Percentiles rank a stretch among this genome's conserved stretches.
phyloP scores from a whole-genome alignment of 2,888 invertebrate genomes.

The Anorthoa munda region DNA sequence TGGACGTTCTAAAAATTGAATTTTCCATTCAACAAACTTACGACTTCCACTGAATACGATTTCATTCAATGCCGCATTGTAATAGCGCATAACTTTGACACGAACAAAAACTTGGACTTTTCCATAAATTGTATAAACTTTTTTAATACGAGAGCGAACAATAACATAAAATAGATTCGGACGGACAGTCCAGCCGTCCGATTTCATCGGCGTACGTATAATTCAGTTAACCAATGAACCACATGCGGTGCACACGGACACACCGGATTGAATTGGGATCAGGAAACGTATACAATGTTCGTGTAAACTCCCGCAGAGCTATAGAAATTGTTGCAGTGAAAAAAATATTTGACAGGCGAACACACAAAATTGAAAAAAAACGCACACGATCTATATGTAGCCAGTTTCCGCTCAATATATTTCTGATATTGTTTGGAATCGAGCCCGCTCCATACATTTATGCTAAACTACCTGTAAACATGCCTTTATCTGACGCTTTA shows the following conservation, averaged over 20 bases:
- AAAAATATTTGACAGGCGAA: constrained; percentile 74
- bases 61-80: constrained; percentile 55
- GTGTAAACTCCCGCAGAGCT: constrained; percentile 85
- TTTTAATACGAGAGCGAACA: constrained; percentile 71
- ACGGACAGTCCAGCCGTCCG: constrained; percentile 68
- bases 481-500: constrained; percentile 23
- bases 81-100: constrained; percentile 63
- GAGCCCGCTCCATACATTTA: constrained; percentile 26
- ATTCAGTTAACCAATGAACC: constrained; percentile 87
- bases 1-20: constrained; percentile 44
- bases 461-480: constrained; percentile 40
- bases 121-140: constrained; percentile 65
- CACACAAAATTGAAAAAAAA: constrained; percentile 64
- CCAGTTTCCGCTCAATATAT: constrained; percentile 61
- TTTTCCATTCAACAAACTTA: constrained; percentile 58
- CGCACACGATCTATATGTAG: constrained; percentile 44
- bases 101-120: constrained; percentile 61
- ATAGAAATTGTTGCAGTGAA: constrained; percentile 78
- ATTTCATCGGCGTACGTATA: constrained; percentile 81
- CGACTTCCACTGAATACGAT: constrained; percentile 55
- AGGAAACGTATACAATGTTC: constrained; percentile 79
- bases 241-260: constrained; percentile 82
- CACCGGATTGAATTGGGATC: constrained; percentile 80
- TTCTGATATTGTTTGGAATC: constrained; percentile 50
- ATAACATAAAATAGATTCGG: constrained; percentile 75